These are phyloP conservation scores for Euura lappo DNA, from an alignment of 1,140 invertebrate genomes.

Conservation along the genomic window DNA sequence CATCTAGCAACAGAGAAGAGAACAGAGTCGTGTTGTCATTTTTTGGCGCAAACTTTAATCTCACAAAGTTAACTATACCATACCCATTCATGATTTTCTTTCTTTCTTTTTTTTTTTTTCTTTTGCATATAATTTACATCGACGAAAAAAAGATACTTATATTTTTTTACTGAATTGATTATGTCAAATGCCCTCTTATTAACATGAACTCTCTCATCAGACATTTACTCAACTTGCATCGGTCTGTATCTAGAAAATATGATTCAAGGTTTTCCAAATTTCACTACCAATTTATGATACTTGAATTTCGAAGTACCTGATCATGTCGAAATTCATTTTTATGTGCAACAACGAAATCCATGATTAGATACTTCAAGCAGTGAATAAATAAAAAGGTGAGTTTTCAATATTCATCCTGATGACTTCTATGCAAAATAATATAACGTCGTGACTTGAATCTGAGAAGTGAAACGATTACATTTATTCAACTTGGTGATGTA, in stretches of 20 bases:
- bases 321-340: no score
- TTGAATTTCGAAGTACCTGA: no score
- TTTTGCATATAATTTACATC: not conserved
- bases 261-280: not conserved
- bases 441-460: no score
- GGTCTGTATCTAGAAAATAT: not conserved
- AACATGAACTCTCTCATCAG: not conserved
- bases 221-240: not conserved
- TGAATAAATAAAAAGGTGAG: no score
- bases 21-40: conserved; percentile 64
- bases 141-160: not conserved
- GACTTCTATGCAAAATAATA: no score
- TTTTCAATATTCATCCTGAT: no score
- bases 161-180: not conserved
- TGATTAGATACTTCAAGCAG: no score
- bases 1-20: conserved; percentile 67
- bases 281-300: no score
- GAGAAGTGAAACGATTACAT: no score
- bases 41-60: conserved; percentile 44
- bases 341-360: no score
- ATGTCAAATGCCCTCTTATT: not conserved
- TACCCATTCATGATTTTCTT: not conserved
- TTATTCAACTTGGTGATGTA: no score
- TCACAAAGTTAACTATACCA: not conserved
- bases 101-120: no score